phyloP scores from a whole-genome alignment of 2,113 vertebrate species.

The Amphilophus citrinellus region DNA sequence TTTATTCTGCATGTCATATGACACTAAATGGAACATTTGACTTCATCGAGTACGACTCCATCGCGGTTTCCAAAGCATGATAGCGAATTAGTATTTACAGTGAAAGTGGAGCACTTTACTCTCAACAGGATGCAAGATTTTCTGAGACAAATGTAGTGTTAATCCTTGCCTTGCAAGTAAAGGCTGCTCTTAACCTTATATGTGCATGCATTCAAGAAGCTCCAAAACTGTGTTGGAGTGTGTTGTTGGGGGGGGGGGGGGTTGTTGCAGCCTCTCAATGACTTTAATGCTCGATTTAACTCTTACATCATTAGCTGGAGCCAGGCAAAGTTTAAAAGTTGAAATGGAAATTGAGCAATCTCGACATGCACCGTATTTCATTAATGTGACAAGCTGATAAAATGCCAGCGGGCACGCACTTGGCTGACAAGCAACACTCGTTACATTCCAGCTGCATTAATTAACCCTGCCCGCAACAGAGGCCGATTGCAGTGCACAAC shows the following conservation, averaged over 20 bases:
- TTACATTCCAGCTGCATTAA: slow-evolving; percentile 72
- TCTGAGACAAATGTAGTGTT: slow-evolving; percentile 30
- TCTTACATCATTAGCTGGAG: slow-evolving; percentile 74
- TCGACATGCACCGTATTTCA: slow-evolving; percentile 71
- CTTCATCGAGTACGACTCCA: slow-evolving; percentile 16
- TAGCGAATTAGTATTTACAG: background rate
- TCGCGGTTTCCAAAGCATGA: slow-evolving; percentile 5
- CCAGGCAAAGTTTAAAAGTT: slow-evolving; percentile 80
- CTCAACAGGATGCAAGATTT: slow-evolving; percentile 10
- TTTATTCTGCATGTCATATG: background rate
- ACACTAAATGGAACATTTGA: background rate
- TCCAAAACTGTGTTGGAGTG: slow-evolving; percentile 8
- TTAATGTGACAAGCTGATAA: slow-evolving; percentile 75
- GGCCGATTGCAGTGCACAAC: slow-evolving; percentile 18
- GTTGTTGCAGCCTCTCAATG: slow-evolving; percentile 62
- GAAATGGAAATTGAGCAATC: slow-evolving; percentile 78
- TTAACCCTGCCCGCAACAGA: slow-evolving; percentile 56
- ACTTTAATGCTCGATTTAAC: slow-evolving; percentile 75
- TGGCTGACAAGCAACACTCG: slow-evolving; percentile 65
- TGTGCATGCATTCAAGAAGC: slow-evolving; percentile 40
- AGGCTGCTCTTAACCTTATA: slow-evolving; percentile 56
- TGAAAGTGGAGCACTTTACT: background rate
- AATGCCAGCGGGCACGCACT: slow-evolving; percentile 65
- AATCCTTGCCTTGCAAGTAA: slow-evolving; percentile 7
- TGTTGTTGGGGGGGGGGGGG: slow-evolving; percentile 1